Conservation (phyloP, 2,797 vertebrate species). For the Alosa sapidissima region DNA sequence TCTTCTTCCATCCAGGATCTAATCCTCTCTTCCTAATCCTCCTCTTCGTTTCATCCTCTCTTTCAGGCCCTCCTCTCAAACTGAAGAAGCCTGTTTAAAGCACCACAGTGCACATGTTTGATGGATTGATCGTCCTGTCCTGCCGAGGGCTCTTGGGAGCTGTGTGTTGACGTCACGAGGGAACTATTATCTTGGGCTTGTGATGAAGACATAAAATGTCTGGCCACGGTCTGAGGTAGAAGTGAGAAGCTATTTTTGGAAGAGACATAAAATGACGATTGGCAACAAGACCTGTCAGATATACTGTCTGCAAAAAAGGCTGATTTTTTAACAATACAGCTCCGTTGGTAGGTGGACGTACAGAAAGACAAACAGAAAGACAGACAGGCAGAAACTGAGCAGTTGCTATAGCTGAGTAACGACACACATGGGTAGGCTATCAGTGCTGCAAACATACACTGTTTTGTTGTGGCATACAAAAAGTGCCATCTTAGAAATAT, state of each 20-base stretch:
- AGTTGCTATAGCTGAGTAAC: background rate
- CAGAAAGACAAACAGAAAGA: background rate
- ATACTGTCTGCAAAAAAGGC: background rate
- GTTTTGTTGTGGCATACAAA: background rate
- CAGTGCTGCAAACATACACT: background rate
- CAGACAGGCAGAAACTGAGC: background rate
- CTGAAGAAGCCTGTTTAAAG: background rate
- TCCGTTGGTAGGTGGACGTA: background rate
- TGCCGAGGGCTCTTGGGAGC: background rate
- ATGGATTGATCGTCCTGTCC: background rate
- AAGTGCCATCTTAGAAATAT: background rate
- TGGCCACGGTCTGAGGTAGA: background rate
- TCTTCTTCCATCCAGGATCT: background rate
- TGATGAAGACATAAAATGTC: background rate
- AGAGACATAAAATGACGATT: background rate
- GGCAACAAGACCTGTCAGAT: background rate
- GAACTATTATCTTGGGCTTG: background rate
- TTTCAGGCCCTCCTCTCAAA: background rate
- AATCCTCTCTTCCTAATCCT: background rate
- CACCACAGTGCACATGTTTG: background rate
- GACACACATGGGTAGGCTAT: background rate
- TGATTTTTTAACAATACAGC: background rate
- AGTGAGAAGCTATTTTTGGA: background rate
- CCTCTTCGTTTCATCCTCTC: background rate
- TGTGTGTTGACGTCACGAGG: background rate